These are phyloP conservation scores for Acinonyx jubatus DNA, from an alignment of 2,113 vertebrate species.

Conservation along the genomic window DNA sequence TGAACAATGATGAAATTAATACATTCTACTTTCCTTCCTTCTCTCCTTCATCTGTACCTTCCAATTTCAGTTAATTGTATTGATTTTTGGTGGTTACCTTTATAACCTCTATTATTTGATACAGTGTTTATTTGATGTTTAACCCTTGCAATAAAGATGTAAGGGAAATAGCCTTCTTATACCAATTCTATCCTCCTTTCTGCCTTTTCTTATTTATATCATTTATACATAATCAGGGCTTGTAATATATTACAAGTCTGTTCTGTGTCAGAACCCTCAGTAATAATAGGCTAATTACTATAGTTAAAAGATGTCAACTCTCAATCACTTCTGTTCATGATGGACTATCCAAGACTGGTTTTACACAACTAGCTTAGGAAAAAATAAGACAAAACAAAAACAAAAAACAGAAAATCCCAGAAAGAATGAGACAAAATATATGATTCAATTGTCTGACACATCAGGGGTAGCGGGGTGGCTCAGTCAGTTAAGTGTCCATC, in stretches of 20 bases:
- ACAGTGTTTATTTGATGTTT: neutral
- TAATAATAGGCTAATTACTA: neutral
- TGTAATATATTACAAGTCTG: neutral
- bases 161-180: neutral
- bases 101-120: neutral
- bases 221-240: neutral
- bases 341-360: neutral
- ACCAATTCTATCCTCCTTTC: neutral
- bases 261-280: neutral
- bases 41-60: neutral
- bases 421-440: neutral
- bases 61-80: neutral
- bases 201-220: neutral
- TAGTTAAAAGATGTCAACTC: neutral
- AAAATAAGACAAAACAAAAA: neutral
- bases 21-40: neutral
- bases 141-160: neutral
- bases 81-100: neutral
- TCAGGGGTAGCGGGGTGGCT: too few relatives aligned
- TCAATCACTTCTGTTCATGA: neutral
- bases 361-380: neutral
- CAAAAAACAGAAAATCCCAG: neutral
- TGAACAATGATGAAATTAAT: neutral
- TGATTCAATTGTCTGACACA: neutral
- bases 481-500: too few relatives aligned